Conservation (phyloP, 1,140 invertebrate species). For the Stenopsyche tienmushanensis region DNA sequence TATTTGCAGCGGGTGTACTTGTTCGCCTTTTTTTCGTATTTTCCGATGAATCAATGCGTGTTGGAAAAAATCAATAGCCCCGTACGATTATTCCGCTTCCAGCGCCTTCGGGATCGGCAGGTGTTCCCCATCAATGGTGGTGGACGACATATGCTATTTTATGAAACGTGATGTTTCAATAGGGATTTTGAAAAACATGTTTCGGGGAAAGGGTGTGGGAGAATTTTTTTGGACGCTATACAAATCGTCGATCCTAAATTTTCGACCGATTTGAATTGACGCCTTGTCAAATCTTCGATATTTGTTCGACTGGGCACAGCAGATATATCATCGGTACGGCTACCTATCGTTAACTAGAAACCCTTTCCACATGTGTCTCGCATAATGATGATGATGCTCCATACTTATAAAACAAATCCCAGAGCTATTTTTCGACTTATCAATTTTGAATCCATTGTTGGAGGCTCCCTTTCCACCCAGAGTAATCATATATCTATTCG, state of each 20-base stretch:
- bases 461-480: constrained; percentile 7
- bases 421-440: constrained; percentile 21
- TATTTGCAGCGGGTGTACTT: not conserved
- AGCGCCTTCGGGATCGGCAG: not conserved
- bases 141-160: too few species aligned
- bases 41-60: not conserved
- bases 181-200: too few species aligned
- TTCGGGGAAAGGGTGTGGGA: too few species aligned
- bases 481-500: constrained; percentile 22
- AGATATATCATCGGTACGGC: not conserved
- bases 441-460: constrained; percentile 17
- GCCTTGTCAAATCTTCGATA: too few species aligned
- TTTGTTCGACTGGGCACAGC: too few species aligned
- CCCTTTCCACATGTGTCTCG: constrained; percentile 2
- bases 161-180: too few species aligned
- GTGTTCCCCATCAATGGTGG: too few species aligned
- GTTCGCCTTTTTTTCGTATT: not conserved
- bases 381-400: not conserved
- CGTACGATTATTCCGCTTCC: too few species aligned
- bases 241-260: too few species aligned
- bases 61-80: too few species aligned
- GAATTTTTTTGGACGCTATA: too few species aligned
- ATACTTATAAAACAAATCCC: constrained; percentile 18
- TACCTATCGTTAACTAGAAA: constrained; percentile 9
- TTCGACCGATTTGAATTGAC: too few species aligned